A percentile compares a stretch with the other conserved stretches of the same genome.
Evolutionary conservation across 2,888 invertebrate species (phyloP).

Genomic region (Ormyrus pomaceus): DNA sequence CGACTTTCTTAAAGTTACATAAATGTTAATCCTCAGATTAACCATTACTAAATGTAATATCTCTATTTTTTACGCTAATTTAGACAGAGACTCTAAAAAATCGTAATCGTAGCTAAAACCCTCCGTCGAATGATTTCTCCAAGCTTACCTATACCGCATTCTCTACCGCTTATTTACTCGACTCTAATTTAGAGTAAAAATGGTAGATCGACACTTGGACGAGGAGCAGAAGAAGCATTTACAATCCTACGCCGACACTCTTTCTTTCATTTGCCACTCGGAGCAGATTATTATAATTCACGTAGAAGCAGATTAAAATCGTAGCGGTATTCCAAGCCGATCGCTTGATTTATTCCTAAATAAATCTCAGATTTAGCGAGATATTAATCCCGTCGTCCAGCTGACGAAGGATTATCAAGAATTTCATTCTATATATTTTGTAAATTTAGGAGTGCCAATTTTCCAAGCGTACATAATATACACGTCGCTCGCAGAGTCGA

Average conservation of each 20-base stretch:
- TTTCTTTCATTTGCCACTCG: no score
- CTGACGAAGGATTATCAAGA: not conserved
- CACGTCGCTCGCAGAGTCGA: not conserved
- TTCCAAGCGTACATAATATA: not conserved
- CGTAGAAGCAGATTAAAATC: not conserved
- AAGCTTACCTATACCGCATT: no score
- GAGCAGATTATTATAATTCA: not conserved
- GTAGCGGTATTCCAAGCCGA: not conserved
- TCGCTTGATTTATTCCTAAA: conserved; percentile 34
- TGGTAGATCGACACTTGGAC: not conserved
- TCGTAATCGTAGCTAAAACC: no score
- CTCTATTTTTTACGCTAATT: no score
- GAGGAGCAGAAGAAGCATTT: not conserved
- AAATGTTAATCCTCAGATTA: no score
- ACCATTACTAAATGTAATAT: no score
- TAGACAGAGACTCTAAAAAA: no score
- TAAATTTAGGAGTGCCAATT: conserved; percentile 50
- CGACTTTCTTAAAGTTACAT: no score
- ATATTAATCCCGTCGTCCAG: conserved; percentile 21
- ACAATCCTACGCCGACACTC: no score
- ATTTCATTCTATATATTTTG: conserved; percentile 26
- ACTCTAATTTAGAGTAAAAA: not conserved
- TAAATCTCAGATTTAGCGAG: conserved; percentile 28
- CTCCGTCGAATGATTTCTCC: no score
- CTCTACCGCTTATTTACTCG: no score